Evolutionary conservation across 2,888 invertebrate species (phyloP).

Genomic region (Apamea anceps): DNA sequence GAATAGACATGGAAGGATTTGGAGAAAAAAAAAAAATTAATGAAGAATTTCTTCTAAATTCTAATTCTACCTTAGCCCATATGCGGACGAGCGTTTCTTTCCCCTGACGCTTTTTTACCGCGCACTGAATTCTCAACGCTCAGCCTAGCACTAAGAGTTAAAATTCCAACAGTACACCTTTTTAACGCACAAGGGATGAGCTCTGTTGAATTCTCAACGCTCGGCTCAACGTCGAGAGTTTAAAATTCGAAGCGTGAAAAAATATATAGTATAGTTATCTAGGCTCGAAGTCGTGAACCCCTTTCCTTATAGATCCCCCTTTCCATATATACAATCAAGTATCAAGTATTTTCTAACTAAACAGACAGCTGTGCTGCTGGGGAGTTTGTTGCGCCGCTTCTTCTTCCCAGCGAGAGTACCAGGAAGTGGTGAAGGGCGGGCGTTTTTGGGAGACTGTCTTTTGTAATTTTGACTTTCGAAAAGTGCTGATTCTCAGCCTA

Average conservation of each 20-base stretch:
- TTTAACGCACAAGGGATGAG: neutral
- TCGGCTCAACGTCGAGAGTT: neutral
- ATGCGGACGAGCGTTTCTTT: neutral
- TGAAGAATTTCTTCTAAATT: neutral
- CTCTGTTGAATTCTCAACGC: neutral
- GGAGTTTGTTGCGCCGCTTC: no score
- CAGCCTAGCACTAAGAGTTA: neutral
- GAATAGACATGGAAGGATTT: no score
- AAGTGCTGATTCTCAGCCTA: no score
- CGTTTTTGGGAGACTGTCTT: no score
- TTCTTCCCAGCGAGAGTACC: no score
- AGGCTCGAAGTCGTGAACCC: neutral
- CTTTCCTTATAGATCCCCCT: neutral
- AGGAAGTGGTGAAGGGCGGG: no score
- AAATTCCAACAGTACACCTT: no score
- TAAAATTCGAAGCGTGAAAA: neutral
- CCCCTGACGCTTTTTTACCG: neutral
- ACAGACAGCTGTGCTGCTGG: no score
- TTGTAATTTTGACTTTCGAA: no score
- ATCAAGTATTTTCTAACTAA: no score
- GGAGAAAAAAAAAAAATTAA: neutral
- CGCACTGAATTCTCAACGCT: neutral
- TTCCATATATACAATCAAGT: no score
- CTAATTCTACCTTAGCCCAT: neutral
- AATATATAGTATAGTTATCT: no score